Evolutionary conservation across 2,113 vertebrate genomes (phyloP).

Genomic region (Sisor rabdophorus): DNA sequence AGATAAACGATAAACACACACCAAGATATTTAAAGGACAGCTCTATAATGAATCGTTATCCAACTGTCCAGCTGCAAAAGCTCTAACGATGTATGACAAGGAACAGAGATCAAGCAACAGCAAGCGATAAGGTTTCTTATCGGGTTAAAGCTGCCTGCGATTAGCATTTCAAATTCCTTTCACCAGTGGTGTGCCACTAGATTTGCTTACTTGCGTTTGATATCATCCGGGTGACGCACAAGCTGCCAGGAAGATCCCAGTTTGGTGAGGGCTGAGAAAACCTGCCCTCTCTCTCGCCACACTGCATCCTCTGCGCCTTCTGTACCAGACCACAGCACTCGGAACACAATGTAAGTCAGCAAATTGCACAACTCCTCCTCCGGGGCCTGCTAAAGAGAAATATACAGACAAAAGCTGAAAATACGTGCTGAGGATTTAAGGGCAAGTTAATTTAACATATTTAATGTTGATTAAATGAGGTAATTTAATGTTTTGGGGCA

Average conservation of each 20-base stretch:
- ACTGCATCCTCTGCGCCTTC: constrained; percentile 79
- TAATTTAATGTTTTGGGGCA: no score
- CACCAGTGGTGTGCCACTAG: not conserved
- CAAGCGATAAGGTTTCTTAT: not conserved
- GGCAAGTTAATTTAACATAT: not conserved
- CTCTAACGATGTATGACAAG: not conserved
- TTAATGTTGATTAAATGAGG: no score
- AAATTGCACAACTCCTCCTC: constrained; percentile 96
- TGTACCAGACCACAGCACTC: constrained; percentile 82
- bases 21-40: not conserved
- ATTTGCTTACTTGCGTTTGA: constrained; percentile 84
- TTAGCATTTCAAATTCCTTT: not conserved
- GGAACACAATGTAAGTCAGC: constrained; percentile 93
- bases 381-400: constrained; percentile 75
- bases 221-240: constrained; percentile 84
- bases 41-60: not conserved
- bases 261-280: constrained; percentile 95
- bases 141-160: not conserved
- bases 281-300: constrained; percentile 91
- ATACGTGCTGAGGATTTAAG: not conserved
- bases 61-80: not conserved
- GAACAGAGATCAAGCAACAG: constrained; percentile 1
- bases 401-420: not conserved
- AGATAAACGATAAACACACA: not conserved
- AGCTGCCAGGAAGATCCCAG: constrained; percentile 87